These are phyloP conservation scores for Microctonus aethiopoides DNA, from an alignment of 2,888 invertebrate genomes.

Conservation along the genomic window DNA sequence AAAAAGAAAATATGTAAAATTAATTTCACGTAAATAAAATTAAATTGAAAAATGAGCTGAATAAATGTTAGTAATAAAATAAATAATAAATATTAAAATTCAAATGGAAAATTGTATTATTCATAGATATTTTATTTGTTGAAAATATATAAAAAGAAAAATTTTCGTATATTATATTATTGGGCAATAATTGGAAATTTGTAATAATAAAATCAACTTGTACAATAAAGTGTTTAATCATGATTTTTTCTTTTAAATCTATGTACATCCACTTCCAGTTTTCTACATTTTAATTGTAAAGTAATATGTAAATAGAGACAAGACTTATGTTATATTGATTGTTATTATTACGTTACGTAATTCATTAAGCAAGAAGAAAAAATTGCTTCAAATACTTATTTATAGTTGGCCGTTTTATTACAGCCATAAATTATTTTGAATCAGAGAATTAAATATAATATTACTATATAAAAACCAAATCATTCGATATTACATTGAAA, in stretches of 20 bases:
- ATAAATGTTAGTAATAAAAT: neutral
- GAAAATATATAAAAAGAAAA: neutral
- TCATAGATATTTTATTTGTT: neutral
- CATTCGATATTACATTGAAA: neutral
- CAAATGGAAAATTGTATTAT: neutral
- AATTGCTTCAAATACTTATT: neutral
- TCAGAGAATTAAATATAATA: neutral
- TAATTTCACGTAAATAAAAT: neutral
- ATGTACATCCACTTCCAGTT: neutral
- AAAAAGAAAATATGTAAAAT: neutral
- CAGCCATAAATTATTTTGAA: constrained; percentile 21
- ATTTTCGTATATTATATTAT: neutral
- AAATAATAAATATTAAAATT: neutral
- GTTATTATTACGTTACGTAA: neutral
- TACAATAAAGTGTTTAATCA: neutral
- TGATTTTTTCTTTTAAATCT: neutral
- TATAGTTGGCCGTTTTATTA: neutral
- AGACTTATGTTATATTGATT: neutral
- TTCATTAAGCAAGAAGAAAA: neutral
- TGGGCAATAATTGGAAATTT: neutral
- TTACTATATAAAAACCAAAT: neutral
- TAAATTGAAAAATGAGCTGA: neutral
- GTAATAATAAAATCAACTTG: neutral
- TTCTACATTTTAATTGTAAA: neutral
- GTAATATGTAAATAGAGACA: neutral